A percentile compares a stretch with the other conserved stretches of the same genome.
Conservation (phyloP, 1,140 invertebrate species). For the Camponotus pennsylvanicus region DNA sequence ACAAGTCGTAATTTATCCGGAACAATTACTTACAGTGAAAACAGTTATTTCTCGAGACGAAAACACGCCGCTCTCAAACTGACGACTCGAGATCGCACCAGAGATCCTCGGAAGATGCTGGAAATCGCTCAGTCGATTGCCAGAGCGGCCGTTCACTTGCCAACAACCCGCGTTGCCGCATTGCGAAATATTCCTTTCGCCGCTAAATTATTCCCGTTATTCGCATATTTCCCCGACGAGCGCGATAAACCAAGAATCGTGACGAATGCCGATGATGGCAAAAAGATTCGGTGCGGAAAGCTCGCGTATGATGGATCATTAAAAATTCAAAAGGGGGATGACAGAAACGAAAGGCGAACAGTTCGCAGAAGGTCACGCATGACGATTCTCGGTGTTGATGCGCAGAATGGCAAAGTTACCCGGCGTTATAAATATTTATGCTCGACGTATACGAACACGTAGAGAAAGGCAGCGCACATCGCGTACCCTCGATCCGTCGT, state of each 20-base stretch:
- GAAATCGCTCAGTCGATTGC: background rate
- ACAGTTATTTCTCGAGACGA: slow-evolving; percentile 62
- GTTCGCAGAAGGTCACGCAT: slow-evolving; percentile 59
- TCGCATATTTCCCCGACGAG: background rate
- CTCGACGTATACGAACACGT: background rate
- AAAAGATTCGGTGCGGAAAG: slow-evolving; percentile 14
- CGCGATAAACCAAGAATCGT: background rate
- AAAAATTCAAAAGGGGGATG: slow-evolving; percentile 66
- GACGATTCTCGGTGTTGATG: slow-evolving; percentile 40
- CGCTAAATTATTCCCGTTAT: slow-evolving; percentile 60
- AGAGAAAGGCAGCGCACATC: background rate
- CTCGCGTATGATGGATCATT: slow-evolving; percentile 60
- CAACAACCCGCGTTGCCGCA: slow-evolving; percentile 3
- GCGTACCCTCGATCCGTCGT: slow-evolving; percentile 7
- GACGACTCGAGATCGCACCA: slow-evolving; percentile 37
- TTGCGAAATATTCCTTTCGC: slow-evolving; percentile 60
- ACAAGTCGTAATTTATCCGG: slow-evolving; percentile 71
- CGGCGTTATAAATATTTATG: slow-evolving; percentile 73
- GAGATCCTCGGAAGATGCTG: slow-evolving; percentile 30
- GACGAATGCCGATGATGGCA: background rate
- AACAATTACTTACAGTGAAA: slow-evolving; percentile 70
- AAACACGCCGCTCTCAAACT: slow-evolving; percentile 36
- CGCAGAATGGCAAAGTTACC: slow-evolving; percentile 70
- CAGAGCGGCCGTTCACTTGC: slow-evolving; percentile 7
- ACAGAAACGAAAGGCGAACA: slow-evolving; percentile 45